phyloP scores from a whole-genome alignment of 2,113 vertebrate species.

The Heteronetta atricapilla region DNA sequence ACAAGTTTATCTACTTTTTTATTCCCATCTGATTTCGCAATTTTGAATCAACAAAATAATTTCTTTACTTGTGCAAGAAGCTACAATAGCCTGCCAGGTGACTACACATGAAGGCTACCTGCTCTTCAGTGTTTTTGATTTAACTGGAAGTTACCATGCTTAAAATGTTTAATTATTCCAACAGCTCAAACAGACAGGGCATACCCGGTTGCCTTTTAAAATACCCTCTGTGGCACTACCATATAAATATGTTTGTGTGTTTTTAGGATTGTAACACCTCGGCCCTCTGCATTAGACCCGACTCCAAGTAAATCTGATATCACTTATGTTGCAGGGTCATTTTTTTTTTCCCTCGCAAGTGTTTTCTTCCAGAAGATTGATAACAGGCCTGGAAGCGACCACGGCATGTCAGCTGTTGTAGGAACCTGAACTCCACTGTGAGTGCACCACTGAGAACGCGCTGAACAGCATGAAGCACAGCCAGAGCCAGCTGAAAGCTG shows the following conservation, averaged over 20 bases:
- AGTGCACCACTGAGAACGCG: not conserved
- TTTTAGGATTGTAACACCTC: not conserved
- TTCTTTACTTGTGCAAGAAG: not conserved
- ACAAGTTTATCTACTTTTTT: constrained; percentile 32
- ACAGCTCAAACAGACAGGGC: not conserved
- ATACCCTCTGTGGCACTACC: not conserved
- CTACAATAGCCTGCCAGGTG: constrained; percentile 9
- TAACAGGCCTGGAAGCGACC: not conserved
- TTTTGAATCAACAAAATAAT: constrained; percentile 11
- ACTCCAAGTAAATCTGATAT: not conserved
- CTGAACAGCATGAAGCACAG: not conserved
- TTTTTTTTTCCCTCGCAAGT: not conserved
- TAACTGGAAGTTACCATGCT: not conserved
- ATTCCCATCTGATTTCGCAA: not conserved
- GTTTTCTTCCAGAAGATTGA: not conserved
- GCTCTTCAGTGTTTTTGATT: not conserved
- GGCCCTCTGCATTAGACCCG: not conserved
- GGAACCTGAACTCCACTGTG: not conserved
- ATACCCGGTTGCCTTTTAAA: not conserved
- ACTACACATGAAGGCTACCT: constrained; percentile 8
- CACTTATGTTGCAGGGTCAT: not conserved
- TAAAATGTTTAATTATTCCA: not conserved
- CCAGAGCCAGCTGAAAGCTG: not conserved
- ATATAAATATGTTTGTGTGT: not conserved
- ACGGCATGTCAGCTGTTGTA: not conserved